Conservation (phyloP, 35 echinoderm and acorn worm genomes). For the Diadema setosum region DNA sequence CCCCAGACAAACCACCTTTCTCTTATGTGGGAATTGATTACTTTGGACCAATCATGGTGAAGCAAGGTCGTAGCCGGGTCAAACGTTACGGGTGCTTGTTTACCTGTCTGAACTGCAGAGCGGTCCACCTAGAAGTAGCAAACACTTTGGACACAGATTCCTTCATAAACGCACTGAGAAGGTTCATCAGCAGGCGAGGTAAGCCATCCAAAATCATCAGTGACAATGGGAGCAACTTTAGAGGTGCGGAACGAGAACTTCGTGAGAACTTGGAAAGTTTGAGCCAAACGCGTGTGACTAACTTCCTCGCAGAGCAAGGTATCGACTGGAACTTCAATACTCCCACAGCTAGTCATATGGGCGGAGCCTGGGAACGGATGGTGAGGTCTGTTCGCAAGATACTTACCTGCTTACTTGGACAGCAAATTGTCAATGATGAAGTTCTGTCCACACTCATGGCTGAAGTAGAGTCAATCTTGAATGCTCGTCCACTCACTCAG, state of each 20-base stretch:
- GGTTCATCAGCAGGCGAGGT: slow-evolving; percentile 18
- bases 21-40: slow-evolving; percentile 7
- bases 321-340: slow-evolving; percentile 29
- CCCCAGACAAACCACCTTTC: slow-evolving; percentile 31
- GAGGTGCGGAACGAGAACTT: neutral
- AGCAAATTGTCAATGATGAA: slow-evolving; percentile 57
- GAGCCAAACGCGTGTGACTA: neutral
- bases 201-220: neutral
- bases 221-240: slow-evolving; percentile 50
- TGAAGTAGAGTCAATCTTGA: slow-evolving; percentile 46
- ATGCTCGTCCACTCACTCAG: slow-evolving; percentile 34
- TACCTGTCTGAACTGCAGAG: slow-evolving; percentile 13
- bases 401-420: neutral
- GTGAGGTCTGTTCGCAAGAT: slow-evolving; percentile 11
- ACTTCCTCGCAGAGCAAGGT: neutral
- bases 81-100: slow-evolving; percentile 52
- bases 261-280: neutral
- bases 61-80: neutral
- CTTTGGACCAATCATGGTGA: slow-evolving; percentile 21
- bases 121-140: neutral
- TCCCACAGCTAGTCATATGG: neutral
- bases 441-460: slow-evolving; percentile 40
- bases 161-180: slow-evolving; percentile 17
- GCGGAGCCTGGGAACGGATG: slow-evolving; percentile 30
- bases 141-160: slow-evolving; percentile 53